A percentile compares a stretch with the other conserved stretches of the same genome.
Conservation (phyloP, 2,888 invertebrate species). For the Pherbina coryleti region DNA sequence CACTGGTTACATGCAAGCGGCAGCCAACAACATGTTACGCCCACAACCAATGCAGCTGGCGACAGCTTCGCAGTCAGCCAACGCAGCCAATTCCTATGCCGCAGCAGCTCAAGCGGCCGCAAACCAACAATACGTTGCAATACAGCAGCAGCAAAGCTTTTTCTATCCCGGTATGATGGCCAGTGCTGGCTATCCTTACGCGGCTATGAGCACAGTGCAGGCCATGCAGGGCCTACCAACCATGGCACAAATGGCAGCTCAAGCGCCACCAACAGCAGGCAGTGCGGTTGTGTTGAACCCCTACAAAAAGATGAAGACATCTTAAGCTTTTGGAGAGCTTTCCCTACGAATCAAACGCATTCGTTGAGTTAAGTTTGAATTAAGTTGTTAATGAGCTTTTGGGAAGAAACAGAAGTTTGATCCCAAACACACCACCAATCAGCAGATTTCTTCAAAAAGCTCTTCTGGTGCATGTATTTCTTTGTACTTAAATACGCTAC, state of each 20-base stretch:
- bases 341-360: not conserved
- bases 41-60: constrained; percentile 48
- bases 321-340: constrained; percentile 55
- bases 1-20: constrained; percentile 50
- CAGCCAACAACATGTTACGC: constrained; percentile 48
- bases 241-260: constrained; percentile 51
- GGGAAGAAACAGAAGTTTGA: not conserved
- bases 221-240: constrained; percentile 64
- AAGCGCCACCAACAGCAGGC: constrained; percentile 52
- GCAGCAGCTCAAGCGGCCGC: constrained; percentile 50
- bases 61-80: constrained; percentile 44
- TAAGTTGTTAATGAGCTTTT: not conserved
- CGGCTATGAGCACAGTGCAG: constrained; percentile 68
- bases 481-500: not conserved
- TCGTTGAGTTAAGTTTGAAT: no score
- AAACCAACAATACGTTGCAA: constrained; percentile 51
- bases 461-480: not conserved
- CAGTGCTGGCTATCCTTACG: constrained; percentile 71
- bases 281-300: constrained; percentile 79
- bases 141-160: constrained; percentile 59
- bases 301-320: constrained; percentile 92
- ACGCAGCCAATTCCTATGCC: constrained; percentile 53
- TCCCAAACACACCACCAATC: no score
- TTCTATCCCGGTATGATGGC: constrained; percentile 71
- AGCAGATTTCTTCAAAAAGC: not conserved